These are phyloP conservation scores for Drosophila austrosaltans DNA, from an alignment of 2,888 invertebrate species.

Conservation along the genomic window DNA sequence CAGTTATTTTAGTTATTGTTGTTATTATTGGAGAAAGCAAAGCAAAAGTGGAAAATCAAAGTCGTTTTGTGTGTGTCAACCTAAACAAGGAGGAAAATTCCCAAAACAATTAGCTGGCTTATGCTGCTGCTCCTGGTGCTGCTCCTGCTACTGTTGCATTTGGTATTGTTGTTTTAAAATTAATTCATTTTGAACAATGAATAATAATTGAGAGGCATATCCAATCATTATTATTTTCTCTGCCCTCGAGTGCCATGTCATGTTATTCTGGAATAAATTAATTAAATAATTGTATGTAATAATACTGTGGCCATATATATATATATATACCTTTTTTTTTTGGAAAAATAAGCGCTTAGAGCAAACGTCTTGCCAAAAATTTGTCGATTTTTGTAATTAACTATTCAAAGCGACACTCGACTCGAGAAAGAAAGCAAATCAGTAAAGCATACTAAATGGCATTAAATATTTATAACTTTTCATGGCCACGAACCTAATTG, in stretches of 20 bases:
- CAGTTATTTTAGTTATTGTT: constrained; percentile 18
- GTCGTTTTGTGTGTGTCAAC: constrained; percentile 52
- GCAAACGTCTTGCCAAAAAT: neutral
- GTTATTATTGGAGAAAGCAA: constrained; percentile 33
- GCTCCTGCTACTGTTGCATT: constrained; percentile 14
- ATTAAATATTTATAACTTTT: constrained; percentile 73
- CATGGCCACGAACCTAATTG: constrained; percentile 14
- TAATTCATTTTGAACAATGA: constrained; percentile 16
- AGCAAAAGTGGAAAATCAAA: constrained; percentile 67
- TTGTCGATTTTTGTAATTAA: neutral
- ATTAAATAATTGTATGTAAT: constrained; percentile 34
- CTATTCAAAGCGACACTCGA: neutral
- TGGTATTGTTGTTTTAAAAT: constrained; percentile 18
- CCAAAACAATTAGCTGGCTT: constrained; percentile 61
- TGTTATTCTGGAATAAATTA: constrained; percentile 49
- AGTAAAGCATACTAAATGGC: constrained; percentile 75
- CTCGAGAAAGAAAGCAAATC: constrained; percentile 36
- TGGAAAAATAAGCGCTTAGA: neutral
- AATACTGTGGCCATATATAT: neutral
- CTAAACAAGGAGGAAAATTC: constrained; percentile 40
- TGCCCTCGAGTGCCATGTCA: constrained; percentile 30
- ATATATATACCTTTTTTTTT: neutral
- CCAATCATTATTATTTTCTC: constrained; percentile 15
- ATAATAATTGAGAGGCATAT: constrained; percentile 14
- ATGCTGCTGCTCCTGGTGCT: constrained; percentile 9